A percentile compares a stretch with the other conserved stretches of the same genome.
Conservation (phyloP, 2,888 invertebrate species). For the Apodemia zela region DNA sequence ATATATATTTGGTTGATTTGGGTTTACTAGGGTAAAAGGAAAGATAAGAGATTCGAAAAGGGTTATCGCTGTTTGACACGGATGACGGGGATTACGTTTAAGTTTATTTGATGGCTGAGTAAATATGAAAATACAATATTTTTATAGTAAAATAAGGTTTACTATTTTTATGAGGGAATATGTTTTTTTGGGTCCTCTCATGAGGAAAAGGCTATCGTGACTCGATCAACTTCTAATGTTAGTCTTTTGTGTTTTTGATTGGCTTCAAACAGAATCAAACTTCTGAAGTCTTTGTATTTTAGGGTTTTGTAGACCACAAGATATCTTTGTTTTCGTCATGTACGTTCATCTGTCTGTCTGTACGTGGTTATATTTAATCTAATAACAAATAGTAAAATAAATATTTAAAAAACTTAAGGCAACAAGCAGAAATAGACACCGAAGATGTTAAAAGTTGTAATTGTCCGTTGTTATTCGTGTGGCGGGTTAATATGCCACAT, state of each 20-base stretch:
- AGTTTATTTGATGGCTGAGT: slow-evolving; percentile 28
- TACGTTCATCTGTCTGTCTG: too few species aligned
- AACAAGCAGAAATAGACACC: too few species aligned
- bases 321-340: too few species aligned
- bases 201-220: not conserved
- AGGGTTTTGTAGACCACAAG: too few species aligned
- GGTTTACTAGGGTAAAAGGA: slow-evolving; percentile 28
- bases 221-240: not conserved
- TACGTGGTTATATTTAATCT: too few species aligned
- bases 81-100: slow-evolving; percentile 29
- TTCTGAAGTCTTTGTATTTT: not conserved
- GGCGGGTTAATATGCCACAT: too few species aligned
- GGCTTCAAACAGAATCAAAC: not conserved
- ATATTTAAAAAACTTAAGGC: too few species aligned
- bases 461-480: too few species aligned
- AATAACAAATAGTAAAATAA: too few species aligned
- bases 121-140: slow-evolving; percentile 22
- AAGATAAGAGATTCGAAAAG: slow-evolving; percentile 28
- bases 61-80: slow-evolving; percentile 29
- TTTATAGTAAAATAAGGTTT: slow-evolving; percentile 16
- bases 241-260: not conserved
- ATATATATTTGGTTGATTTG: slow-evolving; percentile 31
- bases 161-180: slow-evolving; percentile 11
- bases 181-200: not conserved
- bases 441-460: too few species aligned